Evolutionary conservation across 2,888 invertebrate species (phyloP).

Genomic region (Tinea pellionella): DNA sequence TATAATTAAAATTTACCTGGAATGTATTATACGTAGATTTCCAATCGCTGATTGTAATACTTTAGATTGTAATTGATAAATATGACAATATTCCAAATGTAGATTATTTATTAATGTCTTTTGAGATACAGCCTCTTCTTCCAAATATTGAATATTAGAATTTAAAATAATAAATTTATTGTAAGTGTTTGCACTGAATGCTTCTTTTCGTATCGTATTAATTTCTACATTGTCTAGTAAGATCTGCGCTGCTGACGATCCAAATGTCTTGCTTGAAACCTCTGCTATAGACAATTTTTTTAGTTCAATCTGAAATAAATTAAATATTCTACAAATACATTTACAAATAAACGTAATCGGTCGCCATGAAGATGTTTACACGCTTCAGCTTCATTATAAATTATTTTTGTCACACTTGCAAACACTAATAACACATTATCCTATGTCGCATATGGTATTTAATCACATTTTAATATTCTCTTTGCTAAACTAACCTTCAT

Average conservation of each 20-base stretch:
- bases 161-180: slow-evolving; percentile 72
- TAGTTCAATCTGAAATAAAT: slow-evolving; percentile 71
- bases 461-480: neutral
- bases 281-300: slow-evolving; percentile 69
- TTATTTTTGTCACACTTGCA: neutral
- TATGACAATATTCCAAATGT: slow-evolving; percentile 68
- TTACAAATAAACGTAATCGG: neutral
- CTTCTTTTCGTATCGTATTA: slow-evolving; percentile 67
- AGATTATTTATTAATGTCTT: slow-evolving; percentile 72
- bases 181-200: slow-evolving; percentile 76
- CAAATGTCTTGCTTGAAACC: slow-evolving; percentile 72
- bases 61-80: slow-evolving; percentile 64
- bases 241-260: slow-evolving; percentile 72
- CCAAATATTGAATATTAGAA: slow-evolving; percentile 69
- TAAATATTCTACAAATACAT: neutral
- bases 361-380: neutral
- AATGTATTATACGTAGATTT: slow-evolving; percentile 73
- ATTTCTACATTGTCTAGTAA: slow-evolving; percentile 62
- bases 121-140: slow-evolving; percentile 73
- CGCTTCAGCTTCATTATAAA: neutral
- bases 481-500: slow-evolving; percentile 37
- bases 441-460: neutral
- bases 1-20: slow-evolving; percentile 52
- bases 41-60: slow-evolving; percentile 74
- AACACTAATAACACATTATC: neutral